These are phyloP conservation scores for Ormia ochracea DNA, from an alignment of 2,888 invertebrate species.

Conservation along the genomic window DNA sequence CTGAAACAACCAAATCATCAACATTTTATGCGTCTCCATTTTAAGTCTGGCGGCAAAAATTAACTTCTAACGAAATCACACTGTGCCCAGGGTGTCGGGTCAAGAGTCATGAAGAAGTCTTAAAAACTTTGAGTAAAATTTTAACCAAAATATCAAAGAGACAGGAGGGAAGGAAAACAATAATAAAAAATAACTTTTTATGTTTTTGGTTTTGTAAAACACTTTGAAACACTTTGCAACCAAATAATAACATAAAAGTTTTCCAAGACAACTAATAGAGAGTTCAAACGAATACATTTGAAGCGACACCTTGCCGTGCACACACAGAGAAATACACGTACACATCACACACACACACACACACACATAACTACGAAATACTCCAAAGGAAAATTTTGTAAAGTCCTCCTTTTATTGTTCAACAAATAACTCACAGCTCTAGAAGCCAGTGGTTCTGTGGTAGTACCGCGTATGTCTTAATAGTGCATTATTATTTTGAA, in stretches of 20 bases:
- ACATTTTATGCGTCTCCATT: neutral
- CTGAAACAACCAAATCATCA: slow-evolving; percentile 16
- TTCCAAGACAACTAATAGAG: slow-evolving; percentile 60
- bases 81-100: slow-evolving; percentile 40
- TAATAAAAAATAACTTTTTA: slow-evolving; percentile 29
- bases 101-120: slow-evolving; percentile 53
- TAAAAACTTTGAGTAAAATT: slow-evolving; percentile 46
- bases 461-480: neutral
- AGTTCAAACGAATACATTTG: slow-evolving; percentile 48
- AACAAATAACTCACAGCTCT: neutral
- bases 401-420: slow-evolving; percentile 24
- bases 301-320: too few relatives aligned
- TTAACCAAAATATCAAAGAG: slow-evolving; percentile 16
- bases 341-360: neutral
- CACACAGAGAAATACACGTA: too few relatives aligned
- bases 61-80: slow-evolving; percentile 23
- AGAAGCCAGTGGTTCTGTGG: neutral
- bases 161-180: neutral
- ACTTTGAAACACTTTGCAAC: slow-evolving; percentile 57
- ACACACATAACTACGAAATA: neutral
- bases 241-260: slow-evolving; percentile 43
- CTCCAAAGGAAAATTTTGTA: slow-evolving; percentile 18
- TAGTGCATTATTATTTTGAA: too few relatives aligned
- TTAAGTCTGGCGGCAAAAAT: slow-evolving; percentile 3
- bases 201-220: slow-evolving; percentile 59